Conservation (phyloP, 1,140 invertebrate genomes). For the Drosophila arizonae region DNA sequence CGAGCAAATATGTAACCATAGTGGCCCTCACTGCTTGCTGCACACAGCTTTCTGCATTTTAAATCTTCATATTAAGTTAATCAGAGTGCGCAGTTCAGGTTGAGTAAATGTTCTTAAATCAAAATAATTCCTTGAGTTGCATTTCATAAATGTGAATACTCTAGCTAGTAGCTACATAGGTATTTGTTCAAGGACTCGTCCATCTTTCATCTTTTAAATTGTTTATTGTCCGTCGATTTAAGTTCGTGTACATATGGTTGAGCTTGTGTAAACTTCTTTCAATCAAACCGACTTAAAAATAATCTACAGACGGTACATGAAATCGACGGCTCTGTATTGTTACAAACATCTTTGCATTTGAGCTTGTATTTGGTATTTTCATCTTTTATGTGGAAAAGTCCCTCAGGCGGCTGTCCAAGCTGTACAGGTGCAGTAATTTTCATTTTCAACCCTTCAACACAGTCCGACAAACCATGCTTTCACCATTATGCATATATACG, state of each 20-base stretch:
- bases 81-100: not conserved
- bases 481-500: constrained; percentile 19
- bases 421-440: constrained; percentile 56
- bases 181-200: not conserved
- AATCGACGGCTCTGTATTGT: not conserved
- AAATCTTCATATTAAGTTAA: constrained; percentile 1
- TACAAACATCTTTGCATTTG: constrained; percentile 21
- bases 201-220: not conserved
- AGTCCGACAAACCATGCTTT: constrained; percentile 27
- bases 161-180: not conserved
- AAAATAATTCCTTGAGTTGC: not conserved
- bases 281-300: constrained; percentile 12
- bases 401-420: constrained; percentile 46
- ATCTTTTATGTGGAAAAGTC: constrained; percentile 29
- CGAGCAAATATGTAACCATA: not conserved
- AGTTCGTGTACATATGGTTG: not conserved
- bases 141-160: not conserved
- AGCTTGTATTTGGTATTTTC: constrained; percentile 24
- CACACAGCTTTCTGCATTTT: constrained; percentile 2
- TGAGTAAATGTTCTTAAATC: not conserved
- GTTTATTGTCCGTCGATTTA: not conserved
- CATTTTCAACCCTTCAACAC: constrained; percentile 61
- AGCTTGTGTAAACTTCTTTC: constrained; percentile 1
- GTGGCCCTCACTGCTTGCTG: not conserved
- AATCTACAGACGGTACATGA: constrained; percentile 1